These are phyloP conservation scores for Coregonus sp. DNA, from an alignment of 2,797 vertebrate genomes.

Conservation along the genomic window DNA sequence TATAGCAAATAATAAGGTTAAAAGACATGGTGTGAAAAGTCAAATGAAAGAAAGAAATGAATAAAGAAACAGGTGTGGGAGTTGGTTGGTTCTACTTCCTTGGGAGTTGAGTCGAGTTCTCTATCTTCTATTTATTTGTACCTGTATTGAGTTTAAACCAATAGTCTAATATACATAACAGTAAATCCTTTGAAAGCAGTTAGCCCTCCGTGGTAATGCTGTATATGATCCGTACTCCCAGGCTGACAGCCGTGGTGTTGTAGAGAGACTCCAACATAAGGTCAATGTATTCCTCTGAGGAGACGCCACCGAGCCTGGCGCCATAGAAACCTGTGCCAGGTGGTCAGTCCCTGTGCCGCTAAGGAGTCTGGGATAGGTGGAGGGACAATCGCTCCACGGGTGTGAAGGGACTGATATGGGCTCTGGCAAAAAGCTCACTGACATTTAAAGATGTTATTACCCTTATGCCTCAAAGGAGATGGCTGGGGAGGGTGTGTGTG, in stretches of 20 bases:
- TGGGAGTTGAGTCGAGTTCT: background rate
- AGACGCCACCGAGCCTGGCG: background rate
- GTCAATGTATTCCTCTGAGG: conserved; percentile 40
- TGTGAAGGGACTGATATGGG: conserved; percentile 32
- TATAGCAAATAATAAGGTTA: conserved; percentile 21
- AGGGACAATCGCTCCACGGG: conserved; percentile 35
- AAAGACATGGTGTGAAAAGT: conserved; percentile 7
- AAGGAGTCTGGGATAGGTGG: conserved; percentile 31
- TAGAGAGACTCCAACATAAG: conserved; percentile 40
- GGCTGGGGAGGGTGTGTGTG: conserved; percentile 15
- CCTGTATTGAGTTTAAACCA: conserved; percentile 22
- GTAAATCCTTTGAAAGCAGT: conserved; percentile 21
- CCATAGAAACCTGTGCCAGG: conserved; percentile 38
- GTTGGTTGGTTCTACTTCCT: conserved; percentile 10
- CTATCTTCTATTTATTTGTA: background rate
- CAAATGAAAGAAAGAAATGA: conserved; percentile 17
- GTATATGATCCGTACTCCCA: background rate
- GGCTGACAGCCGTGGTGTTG: background rate
- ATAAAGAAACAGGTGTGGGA: background rate
- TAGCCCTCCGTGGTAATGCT: background rate
- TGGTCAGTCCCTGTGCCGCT: conserved; percentile 25
- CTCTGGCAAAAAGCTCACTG: conserved; percentile 35
- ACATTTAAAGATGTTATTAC: conserved; percentile 52
- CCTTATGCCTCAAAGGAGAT: conserved; percentile 8
- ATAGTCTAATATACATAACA: conserved; percentile 14